phyloP scores from a whole-genome alignment of 2,113 vertebrate genomes.

The Mesembrinibis cayennensis region DNA sequence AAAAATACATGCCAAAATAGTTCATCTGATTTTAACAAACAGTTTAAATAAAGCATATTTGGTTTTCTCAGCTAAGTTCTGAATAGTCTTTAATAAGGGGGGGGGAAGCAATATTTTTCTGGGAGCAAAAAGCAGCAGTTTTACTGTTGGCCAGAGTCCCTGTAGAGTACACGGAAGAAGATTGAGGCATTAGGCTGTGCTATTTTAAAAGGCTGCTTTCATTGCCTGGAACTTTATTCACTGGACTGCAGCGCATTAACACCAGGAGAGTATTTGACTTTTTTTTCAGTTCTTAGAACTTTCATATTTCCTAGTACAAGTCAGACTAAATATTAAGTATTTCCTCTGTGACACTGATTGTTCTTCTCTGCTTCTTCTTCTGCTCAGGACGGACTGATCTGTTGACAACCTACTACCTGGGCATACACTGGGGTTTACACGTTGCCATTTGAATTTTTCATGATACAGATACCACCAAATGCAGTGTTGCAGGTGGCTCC shows the following conservation, averaged over 20 bases:
- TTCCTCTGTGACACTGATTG: neutral
- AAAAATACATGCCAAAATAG: neutral
- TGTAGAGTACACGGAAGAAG: neutral
- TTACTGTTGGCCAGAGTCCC: neutral
- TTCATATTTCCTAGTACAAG: neutral
- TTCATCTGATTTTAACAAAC: neutral
- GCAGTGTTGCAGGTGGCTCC: neutral
- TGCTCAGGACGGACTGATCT: neutral
- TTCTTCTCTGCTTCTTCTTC: neutral
- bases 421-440: neutral
- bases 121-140: neutral
- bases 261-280: neutral
- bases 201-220: constrained; percentile 47
- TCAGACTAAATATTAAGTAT: neutral
- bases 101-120: neutral
- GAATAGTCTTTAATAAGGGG: neutral
- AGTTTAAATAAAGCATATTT: neutral
- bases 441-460: neutral
- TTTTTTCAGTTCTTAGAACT: neutral
- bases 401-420: neutral
- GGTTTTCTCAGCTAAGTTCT: neutral
- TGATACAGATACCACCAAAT: neutral
- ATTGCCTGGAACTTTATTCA: neutral
- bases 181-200: neutral
- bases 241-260: neutral